Conservation (phyloP, 2,888 invertebrate species). For the Hofmannophila pseudospretella region DNA sequence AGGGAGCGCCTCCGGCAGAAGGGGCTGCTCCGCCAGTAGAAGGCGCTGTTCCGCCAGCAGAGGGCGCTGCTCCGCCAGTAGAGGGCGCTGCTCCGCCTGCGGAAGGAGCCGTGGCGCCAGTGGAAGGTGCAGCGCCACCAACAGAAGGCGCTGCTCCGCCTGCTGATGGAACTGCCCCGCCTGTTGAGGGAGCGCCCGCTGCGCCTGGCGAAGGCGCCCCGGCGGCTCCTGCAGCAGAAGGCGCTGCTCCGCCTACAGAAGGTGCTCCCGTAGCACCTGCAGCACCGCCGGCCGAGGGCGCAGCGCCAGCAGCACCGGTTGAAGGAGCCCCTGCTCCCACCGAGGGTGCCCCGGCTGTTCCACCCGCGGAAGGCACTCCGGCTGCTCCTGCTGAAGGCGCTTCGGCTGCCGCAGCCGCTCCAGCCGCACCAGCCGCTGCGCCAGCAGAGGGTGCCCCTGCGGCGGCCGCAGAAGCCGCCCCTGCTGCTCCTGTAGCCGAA, state of each 20-base stretch:
- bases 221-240: slow-evolving; percentile 33
- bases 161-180: slow-evolving; percentile 42
- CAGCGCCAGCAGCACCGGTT: slow-evolving; percentile 23
- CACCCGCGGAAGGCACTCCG: slow-evolving; percentile 9
- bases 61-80: slow-evolving; percentile 34
- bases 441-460: slow-evolving; percentile 8
- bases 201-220: slow-evolving; percentile 40
- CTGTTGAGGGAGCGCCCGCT: slow-evolving; percentile 19
- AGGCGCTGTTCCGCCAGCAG: slow-evolving; percentile 39
- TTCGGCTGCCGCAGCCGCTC: slow-evolving; percentile 9
- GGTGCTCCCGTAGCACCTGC: slow-evolving; percentile 25
- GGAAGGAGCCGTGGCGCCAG: slow-evolving; percentile 25
- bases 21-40: slow-evolving; percentile 26
- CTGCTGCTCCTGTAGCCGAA: no score
- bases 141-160: slow-evolving; percentile 29
- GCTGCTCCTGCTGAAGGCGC: slow-evolving; percentile 19
- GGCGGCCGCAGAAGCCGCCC: slow-evolving; percentile 19
- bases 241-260: slow-evolving; percentile 26
- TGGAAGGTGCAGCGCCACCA: slow-evolving; percentile 19
- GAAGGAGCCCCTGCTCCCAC: slow-evolving; percentile 21
- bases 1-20: slow-evolving; percentile 13
- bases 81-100: slow-evolving; percentile 31
- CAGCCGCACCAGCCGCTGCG: slow-evolving; percentile 5
- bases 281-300: slow-evolving; percentile 24
- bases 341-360: slow-evolving; percentile 10